Evolutionary conservation across 1,140 invertebrate species (phyloP), one percentile per base, ranked within the genome.

Genomic region (Heliothis virescens): DNA sequence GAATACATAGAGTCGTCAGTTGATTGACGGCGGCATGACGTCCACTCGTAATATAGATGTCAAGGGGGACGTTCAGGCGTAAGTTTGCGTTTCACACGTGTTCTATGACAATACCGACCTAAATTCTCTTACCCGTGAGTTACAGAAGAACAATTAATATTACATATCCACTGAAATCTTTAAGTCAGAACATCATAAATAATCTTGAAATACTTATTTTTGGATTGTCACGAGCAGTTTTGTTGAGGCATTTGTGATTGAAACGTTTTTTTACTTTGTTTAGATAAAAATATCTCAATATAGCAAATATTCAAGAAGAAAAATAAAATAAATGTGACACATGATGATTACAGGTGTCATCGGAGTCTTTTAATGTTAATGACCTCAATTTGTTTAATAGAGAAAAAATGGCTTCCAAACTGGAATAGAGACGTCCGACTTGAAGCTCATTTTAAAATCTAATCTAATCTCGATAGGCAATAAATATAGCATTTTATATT

Each of bases 81-180:
- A 76, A 87, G 89, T 92, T 92, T 91, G 87, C 84, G 79, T 90
- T 92, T 90, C 90, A 89, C 91, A 91, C 85, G 89, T 78, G 82
- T 75, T 76, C 21, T 60, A 53, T 82, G 26, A 52, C 73, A 47
- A 71, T 63, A n/a, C 73, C 86, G 86, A 87, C 87, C 88, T 85
- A 89, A 80, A 88, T 89, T 84, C 82, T 82, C 84, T 73, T 9
- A 59, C 3, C 12, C 12, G n/a, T 47, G 15, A 63, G 29, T 47
- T 9, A 63, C 21, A 29, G 7, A 16, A n/a, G n/a, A 41, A 63
- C 62, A 63, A 63, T n/a, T 63, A 26, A 5, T 0, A 34, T 41
- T 16, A 1, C 15, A 18, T 50, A 29, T 5, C 12, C 26, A 29
- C 21, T 4, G 3, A 13, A 34, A 10, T 21, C 12, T 12, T 21